A percentile compares a stretch with the other conserved stretches of the same genome.
Evolutionary conservation across 2,113 vertebrate species (phyloP).

Genomic region (Pycnonotus jocosus): DNA sequence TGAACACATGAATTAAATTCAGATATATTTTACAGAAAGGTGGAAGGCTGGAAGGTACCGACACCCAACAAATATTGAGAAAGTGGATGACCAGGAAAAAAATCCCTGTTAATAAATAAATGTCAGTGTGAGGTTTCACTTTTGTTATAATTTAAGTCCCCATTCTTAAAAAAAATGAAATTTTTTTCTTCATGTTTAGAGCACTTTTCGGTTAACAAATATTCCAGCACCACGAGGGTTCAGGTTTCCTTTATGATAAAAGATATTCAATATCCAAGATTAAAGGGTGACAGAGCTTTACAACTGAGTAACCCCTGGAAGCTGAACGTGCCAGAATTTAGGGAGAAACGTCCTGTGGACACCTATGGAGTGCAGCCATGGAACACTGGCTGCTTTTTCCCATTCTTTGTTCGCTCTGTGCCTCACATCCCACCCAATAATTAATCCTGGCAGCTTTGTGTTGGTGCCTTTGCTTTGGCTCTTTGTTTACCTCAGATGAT

Average conservation of each 20-base stretch:
- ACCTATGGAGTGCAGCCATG: not conserved
- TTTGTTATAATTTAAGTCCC: not conserved
- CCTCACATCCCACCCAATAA: slow-evolving; percentile 38
- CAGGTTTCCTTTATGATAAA: not conserved
- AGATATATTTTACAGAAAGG: not conserved
- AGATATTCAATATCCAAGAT: not conserved
- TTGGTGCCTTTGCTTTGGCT: slow-evolving; percentile 56
- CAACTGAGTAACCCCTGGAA: not conserved
- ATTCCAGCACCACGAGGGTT: not conserved
- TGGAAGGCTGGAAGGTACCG: not conserved
- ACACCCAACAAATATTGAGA: not conserved
- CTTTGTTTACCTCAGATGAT: slow-evolving; percentile 60
- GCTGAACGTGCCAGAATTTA: not conserved
- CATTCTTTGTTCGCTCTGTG: not conserved
- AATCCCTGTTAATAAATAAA: not conserved
- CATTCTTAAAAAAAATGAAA: not conserved
- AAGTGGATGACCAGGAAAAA: not conserved
- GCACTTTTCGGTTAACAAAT: not conserved
- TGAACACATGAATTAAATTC: not conserved
- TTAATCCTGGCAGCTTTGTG: slow-evolving; percentile 51
- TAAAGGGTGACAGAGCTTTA: not conserved
- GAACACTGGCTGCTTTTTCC: not conserved
- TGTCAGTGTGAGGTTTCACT: not conserved
- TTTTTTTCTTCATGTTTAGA: not conserved
- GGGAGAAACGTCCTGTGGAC: not conserved